Evolutionary conservation across 2,888 invertebrate species (phyloP), one percentile per base, ranked within the genome.

Genomic region (Nemotelus nigrinus): DNA sequence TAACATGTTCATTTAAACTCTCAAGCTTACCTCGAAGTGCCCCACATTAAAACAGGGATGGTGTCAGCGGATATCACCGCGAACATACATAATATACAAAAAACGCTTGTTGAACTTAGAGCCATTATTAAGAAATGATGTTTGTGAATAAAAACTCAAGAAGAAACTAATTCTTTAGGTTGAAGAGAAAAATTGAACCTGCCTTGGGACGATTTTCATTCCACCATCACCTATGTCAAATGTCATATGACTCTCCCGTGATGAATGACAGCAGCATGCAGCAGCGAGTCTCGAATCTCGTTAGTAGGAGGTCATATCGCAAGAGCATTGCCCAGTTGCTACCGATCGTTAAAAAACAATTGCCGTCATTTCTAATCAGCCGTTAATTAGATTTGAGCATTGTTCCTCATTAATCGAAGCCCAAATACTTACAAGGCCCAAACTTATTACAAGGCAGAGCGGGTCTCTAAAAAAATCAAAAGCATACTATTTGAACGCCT

Each of bases 21-120:
- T 67, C 70, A 63, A 57, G 83, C 85, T 79, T 83, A 86, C 86
- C 85, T 85, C 82, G 83, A 81, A 79, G 82, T 82, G 48, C 89
- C 90, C 91, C 91, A 92, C 79, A 92, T 81, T 80, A 89, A 88
- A 67, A 90, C 90, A 80, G 92, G 92, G 57, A 91, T 89, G 80
- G 88, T 86, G 77, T 88, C 88, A 25, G 84, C 84, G 80, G 82
- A 79, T 78, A 83, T 82, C 76, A 83, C 82, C 78, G 84, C 83
- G 80, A 85, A 81, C 80, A 85, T 82, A 81, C 84, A 84, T 80
- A 84, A 77, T 43, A 81, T 4, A 76, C 6, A 8, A 64, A 41
- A 64, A 25, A 25, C 25, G 25, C 25, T 25, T 25, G 25, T 25
- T 25, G 25, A 25, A 25, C 25, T 25, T 25, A 25, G 25, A 25